phyloP scores from a whole-genome alignment of 2,888 invertebrate genomes.

The Platycnemis pennipes region DNA sequence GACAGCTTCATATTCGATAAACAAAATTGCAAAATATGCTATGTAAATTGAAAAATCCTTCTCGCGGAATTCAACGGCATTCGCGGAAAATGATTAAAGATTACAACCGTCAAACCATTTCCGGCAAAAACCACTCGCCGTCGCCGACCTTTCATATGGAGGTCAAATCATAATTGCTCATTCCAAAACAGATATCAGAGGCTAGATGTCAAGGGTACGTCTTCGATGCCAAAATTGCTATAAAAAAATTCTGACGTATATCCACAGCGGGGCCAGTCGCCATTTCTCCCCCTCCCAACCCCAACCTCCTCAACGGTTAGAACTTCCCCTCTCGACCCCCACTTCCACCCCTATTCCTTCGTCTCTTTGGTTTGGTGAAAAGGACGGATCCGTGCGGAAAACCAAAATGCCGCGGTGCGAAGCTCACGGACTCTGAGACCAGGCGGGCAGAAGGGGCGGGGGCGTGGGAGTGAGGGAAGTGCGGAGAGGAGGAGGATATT shows the following conservation, averaged over 20 bases:
- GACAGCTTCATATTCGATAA: too few species aligned
- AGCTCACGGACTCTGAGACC: background rate
- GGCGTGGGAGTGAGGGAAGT: background rate
- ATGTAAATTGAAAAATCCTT: too few species aligned
- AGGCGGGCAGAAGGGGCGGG: background rate
- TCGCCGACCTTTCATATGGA: background rate
- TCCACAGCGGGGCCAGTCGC: background rate
- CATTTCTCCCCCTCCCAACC: background rate
- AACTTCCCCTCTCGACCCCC: background rate
- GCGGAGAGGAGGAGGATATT: background rate
- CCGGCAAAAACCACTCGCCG: background rate
- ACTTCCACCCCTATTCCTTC: background rate
- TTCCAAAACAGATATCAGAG: background rate
- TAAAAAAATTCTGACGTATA: background rate
- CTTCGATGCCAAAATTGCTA: background rate
- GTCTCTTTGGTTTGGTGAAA: background rate
- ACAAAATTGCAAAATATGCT: too few species aligned
- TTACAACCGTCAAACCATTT: background rate
- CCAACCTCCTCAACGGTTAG: background rate
- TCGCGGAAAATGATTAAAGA: too few species aligned
- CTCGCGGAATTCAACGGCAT: too few species aligned
- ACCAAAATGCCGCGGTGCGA: background rate
- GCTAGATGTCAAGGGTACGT: background rate
- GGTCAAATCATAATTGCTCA: background rate
- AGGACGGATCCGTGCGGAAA: background rate